A percentile compares a stretch with the other conserved stretches of the same genome.
phyloP scores from a whole-genome alignment of 2,797 vertebrate genomes.

The Cichlasoma orientale region DNA sequence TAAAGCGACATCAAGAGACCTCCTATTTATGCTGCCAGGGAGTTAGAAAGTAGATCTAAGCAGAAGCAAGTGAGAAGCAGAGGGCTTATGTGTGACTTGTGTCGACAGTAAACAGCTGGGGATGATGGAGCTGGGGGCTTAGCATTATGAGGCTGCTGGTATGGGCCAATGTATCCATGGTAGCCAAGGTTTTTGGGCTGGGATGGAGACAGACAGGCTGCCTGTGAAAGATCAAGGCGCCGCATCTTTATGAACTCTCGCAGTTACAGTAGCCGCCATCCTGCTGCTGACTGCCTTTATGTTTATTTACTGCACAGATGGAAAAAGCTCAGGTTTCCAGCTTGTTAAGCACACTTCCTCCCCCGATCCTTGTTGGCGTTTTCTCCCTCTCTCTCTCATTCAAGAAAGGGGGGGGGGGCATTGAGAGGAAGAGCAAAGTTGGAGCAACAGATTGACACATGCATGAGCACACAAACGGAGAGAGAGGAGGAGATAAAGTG shows the following conservation, averaged over 20 bases:
- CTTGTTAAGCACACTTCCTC: slow-evolving; percentile 41
- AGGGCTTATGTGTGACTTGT: slow-evolving; percentile 60
- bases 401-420: background rate
- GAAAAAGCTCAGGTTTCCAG: slow-evolving; percentile 60
- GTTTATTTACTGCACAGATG: slow-evolving; percentile 67
- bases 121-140: slow-evolving; percentile 65
- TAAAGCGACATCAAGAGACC: background rate
- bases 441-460: slow-evolving; percentile 19
- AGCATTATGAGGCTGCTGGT: slow-evolving; percentile 52
- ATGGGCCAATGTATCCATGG: slow-evolving; percentile 45
- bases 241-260: slow-evolving; percentile 49
- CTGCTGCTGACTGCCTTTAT: slow-evolving; percentile 49
- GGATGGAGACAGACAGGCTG: slow-evolving; percentile 71
- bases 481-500: slow-evolving; percentile 20
- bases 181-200: slow-evolving; percentile 24
- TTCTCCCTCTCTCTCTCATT: slow-evolving; percentile 11
- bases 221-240: slow-evolving; percentile 70
- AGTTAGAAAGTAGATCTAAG: slow-evolving; percentile 35
- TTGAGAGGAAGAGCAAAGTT: slow-evolving; percentile 10
- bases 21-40: slow-evolving; percentile 16
- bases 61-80: slow-evolving; percentile 37
- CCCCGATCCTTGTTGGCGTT: slow-evolving; percentile 4
- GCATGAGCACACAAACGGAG: background rate
- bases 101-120: slow-evolving; percentile 76
- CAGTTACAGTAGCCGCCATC: slow-evolving; percentile 51